Conservation (phyloP, 2,888 invertebrate genomes). For the Agrochola circellaris region DNA sequence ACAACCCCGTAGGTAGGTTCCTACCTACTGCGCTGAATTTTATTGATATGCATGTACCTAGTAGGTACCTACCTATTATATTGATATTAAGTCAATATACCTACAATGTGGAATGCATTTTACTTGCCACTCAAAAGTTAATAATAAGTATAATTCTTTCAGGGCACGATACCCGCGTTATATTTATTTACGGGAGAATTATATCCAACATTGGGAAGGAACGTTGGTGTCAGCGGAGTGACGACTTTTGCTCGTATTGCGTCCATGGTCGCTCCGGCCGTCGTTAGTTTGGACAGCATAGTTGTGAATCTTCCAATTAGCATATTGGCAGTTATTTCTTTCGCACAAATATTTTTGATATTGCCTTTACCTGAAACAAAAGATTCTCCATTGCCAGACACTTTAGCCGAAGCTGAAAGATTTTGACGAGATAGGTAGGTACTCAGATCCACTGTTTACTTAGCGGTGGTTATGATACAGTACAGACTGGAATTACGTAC, state of each 20-base stretch:
- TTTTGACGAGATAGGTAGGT: conserved; percentile 21
- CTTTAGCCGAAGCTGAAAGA: conserved; percentile 85
- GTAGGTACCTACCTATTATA: too few relatives aligned
- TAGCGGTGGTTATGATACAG: too few relatives aligned
- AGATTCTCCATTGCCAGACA: conserved; percentile 87
- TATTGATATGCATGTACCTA: too few relatives aligned
- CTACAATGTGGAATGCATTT: background rate
- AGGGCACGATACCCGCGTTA: conserved; percentile 90
- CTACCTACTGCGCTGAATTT: background rate
- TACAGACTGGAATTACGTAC: too few relatives aligned
- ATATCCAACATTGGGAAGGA: conserved; percentile 94
- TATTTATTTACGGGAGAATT: conserved; percentile 95
- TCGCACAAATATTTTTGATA: conserved; percentile 79
- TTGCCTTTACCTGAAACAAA: conserved; percentile 87
- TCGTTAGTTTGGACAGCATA: conserved; percentile 78
- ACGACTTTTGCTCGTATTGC: conserved; percentile 94
- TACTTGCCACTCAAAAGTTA: background rate
- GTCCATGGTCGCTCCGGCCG: conserved; percentile 91
- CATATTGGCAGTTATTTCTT: conserved; percentile 77
- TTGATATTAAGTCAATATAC: background rate
- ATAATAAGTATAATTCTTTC: conserved; percentile 58
- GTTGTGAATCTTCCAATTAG: conserved; percentile 78
- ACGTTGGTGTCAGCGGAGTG: conserved; percentile 94
- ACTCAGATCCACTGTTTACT: too few relatives aligned
- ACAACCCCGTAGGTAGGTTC: too few relatives aligned